Percentiles rank a stretch among this genome's conserved stretches.
phyloP scores from a whole-genome alignment of 1,140 invertebrate genomes.

The Bicyclus anynana region DNA sequence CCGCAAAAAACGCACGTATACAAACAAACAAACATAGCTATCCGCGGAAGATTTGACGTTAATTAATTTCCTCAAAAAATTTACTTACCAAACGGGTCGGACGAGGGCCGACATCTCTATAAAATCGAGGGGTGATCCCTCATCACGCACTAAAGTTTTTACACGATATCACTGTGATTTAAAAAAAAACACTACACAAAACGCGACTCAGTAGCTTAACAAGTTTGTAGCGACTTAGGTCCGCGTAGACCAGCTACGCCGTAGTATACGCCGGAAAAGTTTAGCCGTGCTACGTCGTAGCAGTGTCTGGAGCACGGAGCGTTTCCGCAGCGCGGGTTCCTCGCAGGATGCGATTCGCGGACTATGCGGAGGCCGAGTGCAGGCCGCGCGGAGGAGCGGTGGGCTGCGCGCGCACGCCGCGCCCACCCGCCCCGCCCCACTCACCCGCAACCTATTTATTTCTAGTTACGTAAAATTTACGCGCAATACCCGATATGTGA shows the following conservation, averaged over 20 bases:
- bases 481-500: constrained; percentile 69
- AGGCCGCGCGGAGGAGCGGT: constrained; percentile 23
- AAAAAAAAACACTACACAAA: constrained; percentile 47
- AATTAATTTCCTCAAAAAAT: constrained; percentile 21
- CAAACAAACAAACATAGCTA: constrained; percentile 12
- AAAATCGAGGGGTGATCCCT: constrained; percentile 47
- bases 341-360: constrained; percentile 58
- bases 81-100: constrained; percentile 75
- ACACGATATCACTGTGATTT: constrained; percentile 47
- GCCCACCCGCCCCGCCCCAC: constrained; percentile 69
- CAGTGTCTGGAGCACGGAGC: constrained; percentile 39
- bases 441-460: constrained; percentile 76
- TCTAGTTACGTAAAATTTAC: constrained; percentile 77
- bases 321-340: constrained; percentile 45
- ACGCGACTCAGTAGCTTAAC: constrained; percentile 23
- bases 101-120: constrained; percentile 76
- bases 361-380: constrained; percentile 53
- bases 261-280: constrained; percentile 54
- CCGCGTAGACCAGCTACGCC: constrained; percentile 32
- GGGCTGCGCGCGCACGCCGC: constrained; percentile 59
- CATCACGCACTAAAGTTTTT: constrained; percentile 67
- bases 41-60: constrained; percentile 6
- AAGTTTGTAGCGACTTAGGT: constrained; percentile 38
- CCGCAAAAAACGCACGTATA: constrained; percentile 35
- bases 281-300: constrained; percentile 36